Evolutionary conservation across 2,888 invertebrate species (phyloP), one percentile per base, ranked within the genome.

Genomic region (Spisula solida): DNA sequence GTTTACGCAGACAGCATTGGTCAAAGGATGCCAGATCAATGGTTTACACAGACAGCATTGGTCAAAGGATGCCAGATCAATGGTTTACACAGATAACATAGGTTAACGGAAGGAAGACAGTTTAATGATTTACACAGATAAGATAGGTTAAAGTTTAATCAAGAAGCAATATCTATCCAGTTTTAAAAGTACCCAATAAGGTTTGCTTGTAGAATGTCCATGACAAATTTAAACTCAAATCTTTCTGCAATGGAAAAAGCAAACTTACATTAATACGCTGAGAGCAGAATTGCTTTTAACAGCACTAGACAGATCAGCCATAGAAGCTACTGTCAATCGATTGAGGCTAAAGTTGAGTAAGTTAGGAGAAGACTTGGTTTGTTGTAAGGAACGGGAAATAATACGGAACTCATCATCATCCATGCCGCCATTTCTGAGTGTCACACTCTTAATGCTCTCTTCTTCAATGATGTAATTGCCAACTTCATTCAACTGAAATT

Each of bases 311-410:
- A 95, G 82, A 48, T 93, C 88, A 8, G 86, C 81, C 79, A 93
- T 92, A 75, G 94, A 93, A 5, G 85, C 86, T 25, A 91, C 85
- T 14, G 90, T 93, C 75, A 96, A 84, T 51, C 92, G 89, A 90
- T 95, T 96, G 29, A 93, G 85, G 87, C 94, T 94, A 47, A 96
- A 91, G 90, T 95, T 95, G 70, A 96, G 70, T 86, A 95, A 90
- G 90, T 91, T 86, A 18, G 93, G 92, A 41, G 93, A 91, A 18
- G 95, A 94, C 20, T 93, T 92, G 8, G 94, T 92, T 0, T 81
- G 80, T 51, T 89, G 92, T 31, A 95, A 60, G 20, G 93, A 85
- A 41, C 93, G 91, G 12, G 91, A 86, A 60, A 95, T 41, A 55
- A 89, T 89, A 16, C 88, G 87, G 75, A 95, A 92, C 41, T 92